A percentile compares a stretch with the other conserved stretches of the same genome.
Conservation (phyloP, 2,113 vertebrate genomes). For the Gambusia holbrooki region DNA sequence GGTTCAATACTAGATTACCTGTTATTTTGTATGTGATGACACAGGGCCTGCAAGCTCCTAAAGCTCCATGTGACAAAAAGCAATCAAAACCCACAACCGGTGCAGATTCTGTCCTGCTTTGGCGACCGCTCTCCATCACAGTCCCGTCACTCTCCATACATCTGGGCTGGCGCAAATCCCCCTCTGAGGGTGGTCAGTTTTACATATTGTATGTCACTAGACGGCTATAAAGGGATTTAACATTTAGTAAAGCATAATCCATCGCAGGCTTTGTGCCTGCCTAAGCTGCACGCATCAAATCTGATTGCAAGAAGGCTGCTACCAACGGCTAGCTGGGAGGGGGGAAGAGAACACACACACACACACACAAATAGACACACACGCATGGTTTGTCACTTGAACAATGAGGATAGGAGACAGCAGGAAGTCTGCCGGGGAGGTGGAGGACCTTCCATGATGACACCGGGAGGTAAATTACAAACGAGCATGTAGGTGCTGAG, state of each 20-base stretch:
- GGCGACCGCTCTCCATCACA: conserved; percentile 22
- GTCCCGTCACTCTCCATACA: conserved; percentile 16
- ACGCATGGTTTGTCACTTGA: conserved; percentile 50
- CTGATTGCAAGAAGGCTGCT: conserved; percentile 79
- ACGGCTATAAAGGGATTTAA: conserved; percentile 83
- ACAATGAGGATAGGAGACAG: conserved; percentile 69
- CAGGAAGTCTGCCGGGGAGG: conserved; percentile 64
- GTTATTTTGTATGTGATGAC: conserved; percentile 53
- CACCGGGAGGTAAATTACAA: conserved; percentile 71
- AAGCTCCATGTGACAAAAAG: conserved; percentile 53
- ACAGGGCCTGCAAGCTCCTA: conserved; percentile 26
- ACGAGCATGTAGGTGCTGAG: conserved; percentile 31
- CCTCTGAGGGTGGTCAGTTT: conserved; percentile 81
- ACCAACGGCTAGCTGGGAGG: conserved; percentile 63
- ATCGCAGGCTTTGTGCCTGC: conserved; percentile 76
- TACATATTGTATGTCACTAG: conserved; percentile 84
- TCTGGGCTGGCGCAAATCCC: conserved; percentile 68
- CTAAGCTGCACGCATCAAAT: conserved; percentile 79
- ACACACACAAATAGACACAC: not conserved
- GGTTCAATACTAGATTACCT: conserved; percentile 47
- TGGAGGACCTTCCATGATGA: conserved; percentile 64
- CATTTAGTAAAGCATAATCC: conserved; percentile 82
- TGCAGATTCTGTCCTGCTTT: conserved; percentile 19
- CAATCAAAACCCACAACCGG: conserved; percentile 56
- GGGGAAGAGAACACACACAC: conserved; percentile 9